These are phyloP conservation scores for Calliphora vomitoria DNA, from an alignment of 2,888 invertebrate genomes.

Conservation along the genomic window DNA sequence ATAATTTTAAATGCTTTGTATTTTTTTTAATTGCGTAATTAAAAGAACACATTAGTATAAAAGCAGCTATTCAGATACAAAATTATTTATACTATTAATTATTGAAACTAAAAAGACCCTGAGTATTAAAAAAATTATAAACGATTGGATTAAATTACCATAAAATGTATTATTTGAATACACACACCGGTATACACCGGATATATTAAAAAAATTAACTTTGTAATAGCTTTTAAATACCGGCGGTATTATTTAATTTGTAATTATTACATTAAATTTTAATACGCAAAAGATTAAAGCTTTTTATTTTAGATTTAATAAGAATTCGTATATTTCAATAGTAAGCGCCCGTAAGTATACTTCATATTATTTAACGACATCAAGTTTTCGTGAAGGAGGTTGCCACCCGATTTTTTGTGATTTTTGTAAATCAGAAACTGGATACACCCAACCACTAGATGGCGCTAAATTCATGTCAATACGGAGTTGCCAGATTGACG, in stretches of 20 bases:
- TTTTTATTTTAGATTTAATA: too few species aligned
- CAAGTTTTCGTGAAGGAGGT: not conserved
- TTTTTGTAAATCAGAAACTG: not conserved
- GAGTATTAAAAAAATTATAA: too few species aligned
- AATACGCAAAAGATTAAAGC: too few species aligned
- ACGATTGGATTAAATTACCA: too few species aligned
- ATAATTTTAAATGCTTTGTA: not conserved
- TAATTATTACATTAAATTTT: too few species aligned
- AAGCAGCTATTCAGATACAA: not conserved
- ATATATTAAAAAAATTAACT: too few species aligned
- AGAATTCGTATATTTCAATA: not conserved
- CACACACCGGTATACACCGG: too few species aligned
- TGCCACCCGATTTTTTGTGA: not conserved
- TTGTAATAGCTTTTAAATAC: too few species aligned
- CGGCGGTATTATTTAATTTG: too few species aligned
- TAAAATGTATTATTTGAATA: too few species aligned
- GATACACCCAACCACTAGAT: not conserved
- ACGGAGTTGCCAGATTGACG: not conserved
- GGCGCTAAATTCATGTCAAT: not conserved
- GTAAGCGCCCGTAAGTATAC: not conserved
- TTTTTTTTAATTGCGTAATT: slow-evolving; percentile 18
- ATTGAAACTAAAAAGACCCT: too few species aligned
- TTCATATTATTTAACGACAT: not conserved
- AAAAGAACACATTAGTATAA: not conserved
- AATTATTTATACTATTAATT: not conserved